Base-by-base conservation (phyloP, 1,140 invertebrate genomes). In the Diabrotica virgifera region DNA sequence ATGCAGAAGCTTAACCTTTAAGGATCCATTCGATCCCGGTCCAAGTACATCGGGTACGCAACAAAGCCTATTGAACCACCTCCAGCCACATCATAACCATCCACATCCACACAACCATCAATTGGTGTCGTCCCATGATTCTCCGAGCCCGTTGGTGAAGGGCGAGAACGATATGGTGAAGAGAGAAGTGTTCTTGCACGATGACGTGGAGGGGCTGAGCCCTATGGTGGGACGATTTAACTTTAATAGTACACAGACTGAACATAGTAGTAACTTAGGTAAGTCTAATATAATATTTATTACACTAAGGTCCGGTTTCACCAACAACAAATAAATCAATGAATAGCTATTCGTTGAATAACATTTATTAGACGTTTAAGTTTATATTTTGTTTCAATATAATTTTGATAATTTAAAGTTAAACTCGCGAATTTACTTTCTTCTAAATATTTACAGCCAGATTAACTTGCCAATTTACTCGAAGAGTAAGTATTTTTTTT, bases 1-100 rank as follows among this genome's bases (percentile, higher is more conserved):
- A 24, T 77, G 77, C 64, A 69, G 76, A 63, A 76, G 73, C 40
- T 62, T 78, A 55, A 74, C 76, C 11, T 78, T 78, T 52, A 77
- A 76, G 62, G 76, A 76, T 38, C 60, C 56, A 10, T 64, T 65
- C 40, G 69, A 70, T 36, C 65, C 61, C 2, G 62, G 62, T 40
- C 51, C 60, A 38, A 62, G 60, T 24, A 54, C 60, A 12, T 37
- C 35, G n/a, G 14, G 35, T 6, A 50, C 12, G 9, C 53, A 55
- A 55, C 12, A 9, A 2, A 14, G 24, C 12, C 13, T 6, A 8
- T 11, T 10, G n/a, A 46, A 46, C n/a, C 40, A 46, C 40, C 40
- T 46, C 8, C 40, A 46, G 40, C 24, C 24, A 24, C 24, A 24
- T 24, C 53, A 55, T 14, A 57, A 36, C 12, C 55, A 57, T 11